Percentiles rank a stretch among this genome's conserved stretches.
Evolutionary conservation across 2,797 vertebrate species (phyloP).

Genomic region (Rousettus madagascariensis): DNA sequence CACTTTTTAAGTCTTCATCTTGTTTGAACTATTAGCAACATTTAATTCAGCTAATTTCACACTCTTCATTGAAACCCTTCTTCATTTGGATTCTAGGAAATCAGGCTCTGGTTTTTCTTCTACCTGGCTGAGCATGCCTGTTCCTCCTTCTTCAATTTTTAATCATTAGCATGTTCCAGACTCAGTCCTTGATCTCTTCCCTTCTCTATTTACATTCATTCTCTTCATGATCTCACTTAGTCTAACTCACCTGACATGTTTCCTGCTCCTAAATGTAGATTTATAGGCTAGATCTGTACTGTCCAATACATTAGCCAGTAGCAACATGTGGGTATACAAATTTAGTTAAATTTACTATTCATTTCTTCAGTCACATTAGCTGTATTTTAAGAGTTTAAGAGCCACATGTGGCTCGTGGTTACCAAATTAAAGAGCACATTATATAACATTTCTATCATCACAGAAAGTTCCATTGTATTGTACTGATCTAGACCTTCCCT

Average conservation of each 20-base stretch:
- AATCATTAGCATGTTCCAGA: neutral
- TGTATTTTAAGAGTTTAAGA: neutral
- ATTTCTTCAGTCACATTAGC: neutral
- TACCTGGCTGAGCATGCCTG: neutral
- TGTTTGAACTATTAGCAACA: neutral
- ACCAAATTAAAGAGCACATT: neutral
- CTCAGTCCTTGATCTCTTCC: neutral
- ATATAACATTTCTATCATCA: neutral
- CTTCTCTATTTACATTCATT: neutral
- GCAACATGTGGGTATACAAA: neutral
- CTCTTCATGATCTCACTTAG: neutral
- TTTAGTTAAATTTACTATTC: slow-evolving; percentile 6
- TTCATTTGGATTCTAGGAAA: slow-evolving; percentile 28
- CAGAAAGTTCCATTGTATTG: neutral
- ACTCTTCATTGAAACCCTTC: neutral
- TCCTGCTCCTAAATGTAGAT: neutral
- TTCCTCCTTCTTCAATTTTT: neutral
- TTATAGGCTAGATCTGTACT: neutral
- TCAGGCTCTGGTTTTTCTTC: neutral
- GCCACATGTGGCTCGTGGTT: neutral
- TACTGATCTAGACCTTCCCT: neutral
- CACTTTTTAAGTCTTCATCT: slow-evolving; percentile 3
- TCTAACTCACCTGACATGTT: neutral
- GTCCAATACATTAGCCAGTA: neutral
- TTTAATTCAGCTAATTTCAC: neutral